Evolutionary conservation across 2,113 vertebrate genomes (phyloP).

Genomic region (Vidua chalybeata): DNA sequence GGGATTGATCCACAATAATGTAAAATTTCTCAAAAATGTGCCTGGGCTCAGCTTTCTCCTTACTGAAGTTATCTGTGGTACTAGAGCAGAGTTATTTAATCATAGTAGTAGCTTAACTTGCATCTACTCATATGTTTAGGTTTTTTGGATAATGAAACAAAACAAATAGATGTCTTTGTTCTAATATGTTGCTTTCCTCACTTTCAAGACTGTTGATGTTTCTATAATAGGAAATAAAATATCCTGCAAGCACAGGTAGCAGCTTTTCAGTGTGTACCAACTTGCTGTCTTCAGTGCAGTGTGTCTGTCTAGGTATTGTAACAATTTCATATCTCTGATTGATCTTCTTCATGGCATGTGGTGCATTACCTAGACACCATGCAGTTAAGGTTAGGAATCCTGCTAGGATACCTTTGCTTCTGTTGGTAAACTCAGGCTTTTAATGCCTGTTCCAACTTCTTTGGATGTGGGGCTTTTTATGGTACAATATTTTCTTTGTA

Average conservation of each 20-base stretch:
- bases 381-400: neutral
- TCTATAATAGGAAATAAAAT: neutral
- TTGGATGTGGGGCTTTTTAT: neutral
- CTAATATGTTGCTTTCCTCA: neutral
- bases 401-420: neutral
- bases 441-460: neutral
- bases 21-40: neutral
- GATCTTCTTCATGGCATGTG: neutral
- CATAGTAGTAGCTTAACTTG: neutral
- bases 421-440: neutral
- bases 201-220: neutral
- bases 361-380: neutral
- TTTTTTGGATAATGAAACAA: neutral
- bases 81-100: neutral
- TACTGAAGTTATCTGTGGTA: rapidly evolving
- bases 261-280: neutral
- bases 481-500: neutral
- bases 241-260: neutral
- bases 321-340: neutral
- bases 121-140: neutral
- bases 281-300: neutral
- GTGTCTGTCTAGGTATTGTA: neutral
- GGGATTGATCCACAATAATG: neutral
- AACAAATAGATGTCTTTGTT: neutral
- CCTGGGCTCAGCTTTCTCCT: neutral